These are phyloP conservation scores for Romanogobio albipinnatus DNA, from an alignment of 2,113 vertebrate species.

Conservation along the genomic window DNA sequence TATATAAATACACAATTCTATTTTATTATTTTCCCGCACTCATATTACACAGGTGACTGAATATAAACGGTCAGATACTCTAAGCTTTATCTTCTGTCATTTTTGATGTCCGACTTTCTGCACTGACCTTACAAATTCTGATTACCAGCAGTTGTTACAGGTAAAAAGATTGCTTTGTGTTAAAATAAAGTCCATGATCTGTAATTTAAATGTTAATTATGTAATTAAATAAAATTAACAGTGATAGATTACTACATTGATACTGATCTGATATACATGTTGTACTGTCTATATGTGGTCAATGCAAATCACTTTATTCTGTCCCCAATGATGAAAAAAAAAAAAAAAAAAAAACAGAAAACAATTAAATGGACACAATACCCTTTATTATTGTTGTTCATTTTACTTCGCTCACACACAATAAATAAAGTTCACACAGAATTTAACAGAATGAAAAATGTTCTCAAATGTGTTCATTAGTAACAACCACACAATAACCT, in stretches of 20 bases:
- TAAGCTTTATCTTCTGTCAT: no score
- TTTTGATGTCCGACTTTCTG: no score
- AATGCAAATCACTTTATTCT: background rate
- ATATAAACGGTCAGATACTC: no score
- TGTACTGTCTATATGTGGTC: no score
- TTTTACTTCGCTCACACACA: slow-evolving; percentile 25
- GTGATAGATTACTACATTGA: no score
- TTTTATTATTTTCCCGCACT: no score
- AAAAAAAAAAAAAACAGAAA: background rate
- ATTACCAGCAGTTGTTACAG: background rate
- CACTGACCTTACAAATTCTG: no score
- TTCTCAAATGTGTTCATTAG: slow-evolving; percentile 12
- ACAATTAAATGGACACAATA: slow-evolving; percentile 13
- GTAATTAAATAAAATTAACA: no score
- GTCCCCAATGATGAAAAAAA: background rate
- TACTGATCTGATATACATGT: no score
- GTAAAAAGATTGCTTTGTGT: background rate
- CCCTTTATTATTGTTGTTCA: slow-evolving; percentile 23
- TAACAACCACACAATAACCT: background rate
- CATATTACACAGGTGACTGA: no score
- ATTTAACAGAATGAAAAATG: slow-evolving; percentile 19
- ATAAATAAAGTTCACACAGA: slow-evolving; percentile 30
- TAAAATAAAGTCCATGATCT: background rate
- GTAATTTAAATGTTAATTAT: no score
- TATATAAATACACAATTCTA: no score